phyloP scores from a whole-genome alignment of 2,797 vertebrate species.

The Xenopus petersii region DNA sequence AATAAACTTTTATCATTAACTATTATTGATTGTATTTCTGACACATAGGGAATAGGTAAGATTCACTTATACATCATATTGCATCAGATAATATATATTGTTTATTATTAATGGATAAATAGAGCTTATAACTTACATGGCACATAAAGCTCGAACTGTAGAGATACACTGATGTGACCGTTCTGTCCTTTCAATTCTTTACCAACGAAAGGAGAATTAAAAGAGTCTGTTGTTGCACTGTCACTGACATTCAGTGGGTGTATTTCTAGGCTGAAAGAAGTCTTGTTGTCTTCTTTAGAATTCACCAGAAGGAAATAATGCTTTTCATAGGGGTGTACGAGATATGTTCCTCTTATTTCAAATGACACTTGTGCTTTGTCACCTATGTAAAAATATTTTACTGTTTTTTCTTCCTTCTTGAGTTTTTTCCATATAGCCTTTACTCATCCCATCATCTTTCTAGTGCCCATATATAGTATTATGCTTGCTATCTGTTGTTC shows the following conservation, averaged over 20 bases:
- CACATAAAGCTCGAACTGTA: slow-evolving; percentile 7
- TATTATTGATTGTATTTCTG: no score
- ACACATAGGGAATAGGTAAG: no score
- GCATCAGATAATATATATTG: no score
- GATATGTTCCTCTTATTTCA: slow-evolving; percentile 17
- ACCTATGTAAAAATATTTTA: not conserved
- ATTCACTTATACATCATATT: no score
- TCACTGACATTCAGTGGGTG: slow-evolving; percentile 14
- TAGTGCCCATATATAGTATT: no score
- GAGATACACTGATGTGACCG: slow-evolving; percentile 23
- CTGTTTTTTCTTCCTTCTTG: no score
- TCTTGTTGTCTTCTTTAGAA: slow-evolving; percentile 5
- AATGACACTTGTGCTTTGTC: not conserved
- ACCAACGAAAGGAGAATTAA: not conserved
- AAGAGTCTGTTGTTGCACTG: no score
- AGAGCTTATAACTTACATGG: slow-evolving; percentile 23
- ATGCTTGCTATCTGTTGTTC: no score
- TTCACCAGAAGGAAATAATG: slow-evolving; percentile 4
- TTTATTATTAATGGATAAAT: no score
- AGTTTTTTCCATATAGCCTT: no score
- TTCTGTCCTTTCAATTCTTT: not conserved
- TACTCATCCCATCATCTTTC: no score
- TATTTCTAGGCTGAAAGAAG: slow-evolving; percentile 14
- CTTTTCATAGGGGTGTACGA: not conserved
- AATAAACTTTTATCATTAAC: no score